Evolutionary conservation across 2,888 invertebrate genomes (phyloP), one percentile per base, ranked within the genome.

Genomic region (Macropis europaea): DNA sequence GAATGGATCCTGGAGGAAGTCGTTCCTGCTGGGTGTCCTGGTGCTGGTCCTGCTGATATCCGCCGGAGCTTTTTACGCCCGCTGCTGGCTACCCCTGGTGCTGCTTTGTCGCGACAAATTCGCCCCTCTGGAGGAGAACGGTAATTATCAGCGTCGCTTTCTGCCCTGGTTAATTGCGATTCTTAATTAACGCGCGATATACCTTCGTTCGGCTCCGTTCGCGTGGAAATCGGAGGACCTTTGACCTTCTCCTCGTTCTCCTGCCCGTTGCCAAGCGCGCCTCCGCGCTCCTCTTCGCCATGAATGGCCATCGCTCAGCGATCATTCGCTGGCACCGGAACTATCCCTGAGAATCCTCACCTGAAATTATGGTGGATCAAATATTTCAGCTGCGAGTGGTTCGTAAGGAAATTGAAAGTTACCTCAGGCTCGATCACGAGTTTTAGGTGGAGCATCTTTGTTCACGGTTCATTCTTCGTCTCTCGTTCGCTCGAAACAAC

Each of bases 1-100:
- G 47, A 86, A 83, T 47, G 88, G 87, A 32, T 88, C 94, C 43
- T 92, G 93, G 91, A 92, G 92, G 48, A 91, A 92, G 82, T 89
- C 93, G 57, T 86, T 92, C 34, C 87, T 93, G 71, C 90, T 92
- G 72, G 90, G 91, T 34, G 91, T 92, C 7, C 90, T 91, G 45
- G 90, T 91, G 9, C 89, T 91, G 47, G 87, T 93, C 47, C 81
- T 92, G 66, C 87, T 92, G 45, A 79, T 92, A 56, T 91, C 93
- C 0, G 88, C 90, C 9, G 88, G 90, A 0, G 91, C 91, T 47
- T 90, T 93, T 74, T 93, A 93, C 85, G 90, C 92, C 2, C 90
- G 90, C 26, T 92, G 90, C 81, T 92, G 92, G 70, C 83, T 92
- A 45, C 89, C 90, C 17, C 54, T 92, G 45, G 88, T 90, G 54